These are phyloP conservation scores for Troides helena DNA, from an alignment of 2,888 invertebrate species.

Conservation along the genomic window DNA sequence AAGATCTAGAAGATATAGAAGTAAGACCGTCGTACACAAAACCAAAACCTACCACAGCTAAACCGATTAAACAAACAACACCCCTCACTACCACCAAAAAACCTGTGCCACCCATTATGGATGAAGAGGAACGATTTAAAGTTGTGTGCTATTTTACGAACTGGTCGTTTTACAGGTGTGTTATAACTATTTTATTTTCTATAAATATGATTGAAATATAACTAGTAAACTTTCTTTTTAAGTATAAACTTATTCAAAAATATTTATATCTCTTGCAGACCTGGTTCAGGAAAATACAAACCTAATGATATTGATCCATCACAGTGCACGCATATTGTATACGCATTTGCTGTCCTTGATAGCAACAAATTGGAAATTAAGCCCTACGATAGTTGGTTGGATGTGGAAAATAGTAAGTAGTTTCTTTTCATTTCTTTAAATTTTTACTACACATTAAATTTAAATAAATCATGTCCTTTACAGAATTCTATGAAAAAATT, in stretches of 20 bases:
- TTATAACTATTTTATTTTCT: not conserved
- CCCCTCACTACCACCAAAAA: slow-evolving; percentile 43
- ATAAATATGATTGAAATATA: not conserved
- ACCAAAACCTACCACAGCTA: slow-evolving; percentile 37
- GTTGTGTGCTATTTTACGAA: slow-evolving; percentile 95
- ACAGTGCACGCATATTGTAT: slow-evolving; percentile 94
- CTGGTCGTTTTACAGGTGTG: slow-evolving; percentile 92
- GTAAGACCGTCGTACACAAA: slow-evolving; percentile 52
- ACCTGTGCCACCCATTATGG: slow-evolving; percentile 37
- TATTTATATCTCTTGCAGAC: slow-evolving; percentile 66
- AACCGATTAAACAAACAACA: slow-evolving; percentile 40
- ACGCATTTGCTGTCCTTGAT: slow-evolving; percentile 94
- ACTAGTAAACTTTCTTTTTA: not conserved
- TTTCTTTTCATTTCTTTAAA: not conserved
- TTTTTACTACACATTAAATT: not conserved
- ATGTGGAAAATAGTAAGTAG: slow-evolving; percentile 89
- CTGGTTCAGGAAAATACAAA: slow-evolving; percentile 88
- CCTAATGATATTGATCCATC: slow-evolving; percentile 91
- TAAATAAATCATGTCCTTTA: slow-evolving; percentile 35
- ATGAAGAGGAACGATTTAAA: slow-evolving; percentile 80
- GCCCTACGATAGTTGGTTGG: slow-evolving; percentile 93
- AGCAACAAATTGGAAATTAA: slow-evolving; percentile 87
- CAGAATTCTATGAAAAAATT: slow-evolving; percentile 93
- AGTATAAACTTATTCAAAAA: slow-evolving; percentile 1
- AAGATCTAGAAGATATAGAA: slow-evolving; percentile 69